These are phyloP conservation scores for Hozukius guyotensis DNA, from an alignment of 2,797 vertebrate species.

Conservation along the genomic window DNA sequence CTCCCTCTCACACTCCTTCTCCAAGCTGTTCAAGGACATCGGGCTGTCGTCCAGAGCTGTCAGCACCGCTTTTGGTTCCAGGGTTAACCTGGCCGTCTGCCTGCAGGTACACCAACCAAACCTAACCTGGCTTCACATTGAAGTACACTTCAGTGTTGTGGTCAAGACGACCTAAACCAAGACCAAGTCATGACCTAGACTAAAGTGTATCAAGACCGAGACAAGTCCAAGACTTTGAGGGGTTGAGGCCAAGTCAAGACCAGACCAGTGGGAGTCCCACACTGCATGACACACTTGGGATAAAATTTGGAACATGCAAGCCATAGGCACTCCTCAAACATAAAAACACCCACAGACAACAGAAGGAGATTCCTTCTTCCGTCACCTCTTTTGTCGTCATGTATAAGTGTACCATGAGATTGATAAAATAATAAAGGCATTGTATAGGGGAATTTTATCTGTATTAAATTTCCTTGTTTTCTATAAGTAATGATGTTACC, in stretches of 20 bases:
- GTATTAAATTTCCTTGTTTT: not conserved
- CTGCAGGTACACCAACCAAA: conserved; percentile 87
- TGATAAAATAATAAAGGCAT: not conserved
- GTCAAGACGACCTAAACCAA: not conserved
- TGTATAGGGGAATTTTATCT: not conserved
- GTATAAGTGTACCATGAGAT: not conserved
- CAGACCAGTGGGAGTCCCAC: too few species aligned
- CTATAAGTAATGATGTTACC: too few species aligned
- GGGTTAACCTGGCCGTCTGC: conserved; percentile 96
- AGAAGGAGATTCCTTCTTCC: not conserved
- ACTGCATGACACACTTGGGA: too few species aligned
- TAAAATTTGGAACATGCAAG: too few species aligned
- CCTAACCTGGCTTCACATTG: not conserved
- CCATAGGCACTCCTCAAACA: too few species aligned
- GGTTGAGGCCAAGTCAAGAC: too few species aligned
- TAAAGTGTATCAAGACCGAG: too few species aligned
- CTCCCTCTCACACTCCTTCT: conserved; percentile 94
- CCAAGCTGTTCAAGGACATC: conserved; percentile 97
- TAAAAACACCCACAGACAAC: not conserved
- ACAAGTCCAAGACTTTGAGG: too few species aligned
- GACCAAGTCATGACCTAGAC: too few species aligned
- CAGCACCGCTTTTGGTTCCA: conserved; percentile 97
- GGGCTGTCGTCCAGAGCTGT: conserved; percentile 94
- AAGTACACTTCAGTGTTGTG: not conserved
- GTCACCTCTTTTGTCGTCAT: not conserved